Evolutionary conservation across 2,888 invertebrate species (phyloP), one percentile per base, ranked within the genome.

Genomic region (Reticulitermes lucifugus): DNA sequence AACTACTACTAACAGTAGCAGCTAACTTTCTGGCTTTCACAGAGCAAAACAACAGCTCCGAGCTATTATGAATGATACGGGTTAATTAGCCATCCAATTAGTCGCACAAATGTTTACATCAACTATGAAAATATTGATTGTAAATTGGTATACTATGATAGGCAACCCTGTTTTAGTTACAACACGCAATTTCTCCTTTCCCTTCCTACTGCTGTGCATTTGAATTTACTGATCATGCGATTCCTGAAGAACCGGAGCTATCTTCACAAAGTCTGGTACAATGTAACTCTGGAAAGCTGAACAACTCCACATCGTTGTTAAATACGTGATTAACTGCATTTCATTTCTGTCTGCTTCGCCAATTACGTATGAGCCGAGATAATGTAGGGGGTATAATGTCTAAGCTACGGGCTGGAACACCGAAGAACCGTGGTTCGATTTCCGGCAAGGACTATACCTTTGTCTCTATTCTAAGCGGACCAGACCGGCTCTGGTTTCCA

Each of bases 11-110:
- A 81, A 41, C 59, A 81, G 59, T 81, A 29, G 81, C 65, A 81
- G 51, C 73, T 46, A 46, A 84, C 70, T 73, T 77, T 71, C 59
- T 51, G 55, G 22, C 43, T 84, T 79, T 79, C 83, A n/a, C 43
- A 43, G 70, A 75, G 77, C 70, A 71, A 85, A 85, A 79, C 85
- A 84, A 84, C 83, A 83, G 86, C 87, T 84, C 35, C 21, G 21
- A 86, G 87, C 86, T 87, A 84, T 87, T 86, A 84, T 87, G 85
- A 86, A 87, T 86, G 83, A 82, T 86, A 83, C 65, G 85, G 83
- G 86, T 79, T 87, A 87, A 87, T 87, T 87, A 87, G 84, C 85
- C 79, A 73, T 86, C 84, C 86, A 86, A 86, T 86, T 86, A 85
- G 83, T 81, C 41, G 73, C 71, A 79, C 43, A 75, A 71, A 75